phyloP scores from a whole-genome alignment of 2,888 invertebrate genomes.

The Dicycla oo region DNA sequence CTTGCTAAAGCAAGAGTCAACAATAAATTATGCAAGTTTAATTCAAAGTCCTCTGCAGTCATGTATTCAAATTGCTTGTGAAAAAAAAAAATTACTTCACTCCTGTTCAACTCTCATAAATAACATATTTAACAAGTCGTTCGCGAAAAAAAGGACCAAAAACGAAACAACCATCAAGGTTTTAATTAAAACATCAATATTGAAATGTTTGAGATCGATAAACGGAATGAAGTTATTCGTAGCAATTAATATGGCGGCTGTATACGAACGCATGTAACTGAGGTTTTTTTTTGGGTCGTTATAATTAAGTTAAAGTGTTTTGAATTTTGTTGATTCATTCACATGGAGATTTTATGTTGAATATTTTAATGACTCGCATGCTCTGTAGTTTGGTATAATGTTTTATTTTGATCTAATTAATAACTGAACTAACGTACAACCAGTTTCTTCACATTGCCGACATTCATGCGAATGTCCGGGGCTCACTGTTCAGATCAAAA shows the following conservation, averaged over 20 bases:
- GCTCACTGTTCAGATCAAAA: too few species aligned
- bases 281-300: constrained; percentile 48
- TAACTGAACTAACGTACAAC: background rate
- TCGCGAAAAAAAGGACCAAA: constrained; percentile 25
- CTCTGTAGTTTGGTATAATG: too few species aligned
- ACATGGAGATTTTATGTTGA: constrained; percentile 14
- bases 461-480: too few species aligned
- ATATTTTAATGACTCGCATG: constrained; percentile 13
- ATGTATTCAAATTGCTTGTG: background rate
- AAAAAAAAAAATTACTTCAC: background rate
- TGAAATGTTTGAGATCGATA: constrained; percentile 66
- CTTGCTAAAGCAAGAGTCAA: too few species aligned
- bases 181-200: constrained; percentile 75
- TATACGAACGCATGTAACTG: constrained; percentile 57
- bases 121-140: constrained; percentile 27
- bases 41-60: background rate
- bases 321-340: constrained; percentile 34
- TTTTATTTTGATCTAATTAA: background rate
- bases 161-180: constrained; percentile 23
- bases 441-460: background rate
- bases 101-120: constrained; percentile 22
- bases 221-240: constrained; percentile 65
- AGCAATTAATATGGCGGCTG: constrained; percentile 70
- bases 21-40: too few species aligned
- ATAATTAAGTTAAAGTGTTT: constrained; percentile 54